Conservation (phyloP, 2,113 vertebrate genomes). For the Ctenomys sociabilis region DNA sequence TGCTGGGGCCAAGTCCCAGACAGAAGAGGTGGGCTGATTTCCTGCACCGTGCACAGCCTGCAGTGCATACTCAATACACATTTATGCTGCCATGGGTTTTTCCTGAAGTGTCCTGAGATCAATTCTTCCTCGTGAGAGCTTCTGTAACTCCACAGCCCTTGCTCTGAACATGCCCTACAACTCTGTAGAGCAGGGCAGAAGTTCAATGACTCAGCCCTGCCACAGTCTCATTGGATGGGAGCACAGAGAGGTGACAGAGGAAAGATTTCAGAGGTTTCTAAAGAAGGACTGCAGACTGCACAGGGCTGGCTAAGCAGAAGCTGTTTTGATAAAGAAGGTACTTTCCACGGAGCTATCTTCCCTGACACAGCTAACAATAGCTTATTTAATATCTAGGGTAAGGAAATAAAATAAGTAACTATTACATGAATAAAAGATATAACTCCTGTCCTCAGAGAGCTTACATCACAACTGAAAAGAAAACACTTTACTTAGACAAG, state of each 20-base stretch:
- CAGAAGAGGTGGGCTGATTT: neutral
- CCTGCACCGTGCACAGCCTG: neutral
- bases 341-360: neutral
- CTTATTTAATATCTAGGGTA: neutral
- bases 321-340: neutral
- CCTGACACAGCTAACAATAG: neutral
- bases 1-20: neutral
- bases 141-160: neutral
- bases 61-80: neutral
- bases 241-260: neutral
- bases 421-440: neutral
- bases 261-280: conserved; percentile 17
- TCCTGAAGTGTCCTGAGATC: neutral
- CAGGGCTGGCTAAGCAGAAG: neutral
- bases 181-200: neutral
- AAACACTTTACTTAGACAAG: neutral
- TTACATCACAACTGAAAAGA: neutral
- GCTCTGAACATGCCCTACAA: neutral
- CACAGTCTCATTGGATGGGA: neutral
- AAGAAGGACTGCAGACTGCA: neutral
- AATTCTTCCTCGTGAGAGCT: conserved; percentile 21
- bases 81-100: neutral
- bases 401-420: neutral
- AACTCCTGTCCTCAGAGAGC: conserved; percentile 50
- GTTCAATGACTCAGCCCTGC: neutral